Evolutionary conservation across 2,113 vertebrate species (phyloP).

Genomic region (Tympanuchus pallidicinctus): DNA sequence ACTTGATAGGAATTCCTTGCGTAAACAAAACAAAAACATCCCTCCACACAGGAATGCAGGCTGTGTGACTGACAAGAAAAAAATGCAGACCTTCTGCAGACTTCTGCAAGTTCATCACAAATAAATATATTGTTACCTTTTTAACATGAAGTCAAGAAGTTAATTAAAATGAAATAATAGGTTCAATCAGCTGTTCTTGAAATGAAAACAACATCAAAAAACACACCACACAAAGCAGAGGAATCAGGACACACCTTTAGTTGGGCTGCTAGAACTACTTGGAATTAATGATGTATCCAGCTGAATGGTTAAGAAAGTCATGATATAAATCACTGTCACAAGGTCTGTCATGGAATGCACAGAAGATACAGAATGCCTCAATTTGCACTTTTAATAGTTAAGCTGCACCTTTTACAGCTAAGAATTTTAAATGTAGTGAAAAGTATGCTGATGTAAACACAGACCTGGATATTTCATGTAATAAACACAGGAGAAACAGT

Average conservation of each 20-base stretch:
- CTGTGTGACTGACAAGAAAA: not conserved
- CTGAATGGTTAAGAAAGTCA: not conserved
- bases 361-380: not conserved
- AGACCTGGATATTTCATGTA: not conserved
- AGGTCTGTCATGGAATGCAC: not conserved
- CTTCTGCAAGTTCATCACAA: not conserved
- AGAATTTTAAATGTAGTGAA: not conserved
- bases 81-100: not conserved
- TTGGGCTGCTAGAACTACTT: not conserved
- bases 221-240: not conserved
- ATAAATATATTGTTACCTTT: not conserved
- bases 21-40: not conserved
- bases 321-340: not conserved
- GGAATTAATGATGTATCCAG: not conserved
- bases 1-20: not conserved
- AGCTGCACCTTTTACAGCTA: not conserved
- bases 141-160: not conserved
- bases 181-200: not conserved
- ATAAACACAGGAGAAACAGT: not conserved
- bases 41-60: not conserved
- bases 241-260: slow-evolving; percentile 16
- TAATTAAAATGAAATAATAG: slow-evolving; percentile 35
- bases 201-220: not conserved
- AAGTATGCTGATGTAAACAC: not conserved
- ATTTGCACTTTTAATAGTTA: not conserved